A percentile compares a stretch with the other conserved stretches of the same genome.
phyloP scores from a whole-genome alignment of 2,888 invertebrate species.

The Leptopilina myrica region DNA sequence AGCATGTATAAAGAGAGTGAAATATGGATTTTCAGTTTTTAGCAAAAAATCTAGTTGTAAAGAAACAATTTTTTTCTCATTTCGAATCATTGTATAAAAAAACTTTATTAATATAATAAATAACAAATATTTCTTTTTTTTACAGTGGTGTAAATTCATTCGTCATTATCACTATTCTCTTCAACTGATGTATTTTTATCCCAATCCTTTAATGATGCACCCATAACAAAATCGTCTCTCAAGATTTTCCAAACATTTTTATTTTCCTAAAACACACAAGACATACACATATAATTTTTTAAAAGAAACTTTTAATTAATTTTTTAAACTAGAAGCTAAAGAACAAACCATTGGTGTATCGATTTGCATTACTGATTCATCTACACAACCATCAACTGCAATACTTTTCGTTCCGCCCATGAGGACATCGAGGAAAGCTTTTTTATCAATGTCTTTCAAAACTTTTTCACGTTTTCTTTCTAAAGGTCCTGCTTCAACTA shows the following conservation, averaged over 20 bases:
- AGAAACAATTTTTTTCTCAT: background rate
- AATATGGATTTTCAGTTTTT: background rate
- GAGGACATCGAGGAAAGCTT: constrained; percentile 86
- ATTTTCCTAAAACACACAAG: constrained; percentile 41
- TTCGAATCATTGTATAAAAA: background rate
- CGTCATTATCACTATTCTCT: constrained; percentile 67
- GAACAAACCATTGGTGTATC: constrained; percentile 67
- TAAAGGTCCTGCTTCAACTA: constrained; percentile 77
- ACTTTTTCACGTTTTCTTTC: constrained; percentile 88
- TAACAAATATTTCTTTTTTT: background rate
- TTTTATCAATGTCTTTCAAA: constrained; percentile 86
- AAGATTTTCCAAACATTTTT: constrained; percentile 77
- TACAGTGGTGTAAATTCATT: background rate
- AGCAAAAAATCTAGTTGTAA: background rate
- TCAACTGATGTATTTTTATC: constrained; percentile 83
- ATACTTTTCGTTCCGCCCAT: constrained; percentile 80
- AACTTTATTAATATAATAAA: constrained; percentile 10
- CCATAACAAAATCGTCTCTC: constrained; percentile 93
- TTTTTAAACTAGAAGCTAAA: background rate
- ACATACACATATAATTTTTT: background rate
- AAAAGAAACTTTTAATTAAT: background rate
- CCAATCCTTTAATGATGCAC: constrained; percentile 94
- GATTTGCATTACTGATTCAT: constrained; percentile 77
- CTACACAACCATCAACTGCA: constrained; percentile 77
- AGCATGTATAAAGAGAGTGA: background rate